These are phyloP conservation scores for Erebia epiphron DNA, from an alignment of 2,888 invertebrate genomes.

Conservation along the genomic window DNA sequence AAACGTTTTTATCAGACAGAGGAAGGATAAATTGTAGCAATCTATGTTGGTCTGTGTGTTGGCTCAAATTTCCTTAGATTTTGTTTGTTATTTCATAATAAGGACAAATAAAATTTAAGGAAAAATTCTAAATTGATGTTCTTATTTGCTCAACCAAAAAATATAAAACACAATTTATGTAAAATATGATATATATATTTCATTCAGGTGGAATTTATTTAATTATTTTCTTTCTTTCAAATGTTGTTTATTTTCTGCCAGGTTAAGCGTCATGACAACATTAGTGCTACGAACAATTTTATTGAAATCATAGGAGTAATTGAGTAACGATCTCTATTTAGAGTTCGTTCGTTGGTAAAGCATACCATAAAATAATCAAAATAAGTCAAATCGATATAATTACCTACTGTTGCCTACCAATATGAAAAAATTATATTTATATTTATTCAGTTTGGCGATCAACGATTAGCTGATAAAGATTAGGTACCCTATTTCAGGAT, in stretches of 20 bases:
- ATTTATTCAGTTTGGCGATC: slow-evolving; percentile 71
- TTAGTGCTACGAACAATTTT: neutral
- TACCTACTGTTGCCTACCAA: neutral
- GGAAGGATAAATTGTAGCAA: neutral
- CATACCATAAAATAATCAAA: neutral
- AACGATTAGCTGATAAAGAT: slow-evolving; percentile 68
- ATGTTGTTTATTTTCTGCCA: no score
- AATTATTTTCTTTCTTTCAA: no score
- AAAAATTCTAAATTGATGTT: no score
- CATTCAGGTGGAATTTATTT: no score
- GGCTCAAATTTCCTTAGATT: neutral
- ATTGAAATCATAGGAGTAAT: neutral
- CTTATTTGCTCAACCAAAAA: no score
- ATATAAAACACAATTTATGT: no score
- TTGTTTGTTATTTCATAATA: neutral
- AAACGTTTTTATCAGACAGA: neutral
- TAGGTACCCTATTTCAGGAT: no score
- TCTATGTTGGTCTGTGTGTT: neutral
- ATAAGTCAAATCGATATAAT: neutral
- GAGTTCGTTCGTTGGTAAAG: no score
- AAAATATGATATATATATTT: no score
- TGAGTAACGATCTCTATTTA: no score
- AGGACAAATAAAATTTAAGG: no score
- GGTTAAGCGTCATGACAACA: no score
- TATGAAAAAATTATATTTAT: slow-evolving; percentile 34